Evolutionary conservation across 2,797 vertebrate species (phyloP).

Genomic region (Crenuchus spilurus): DNA sequence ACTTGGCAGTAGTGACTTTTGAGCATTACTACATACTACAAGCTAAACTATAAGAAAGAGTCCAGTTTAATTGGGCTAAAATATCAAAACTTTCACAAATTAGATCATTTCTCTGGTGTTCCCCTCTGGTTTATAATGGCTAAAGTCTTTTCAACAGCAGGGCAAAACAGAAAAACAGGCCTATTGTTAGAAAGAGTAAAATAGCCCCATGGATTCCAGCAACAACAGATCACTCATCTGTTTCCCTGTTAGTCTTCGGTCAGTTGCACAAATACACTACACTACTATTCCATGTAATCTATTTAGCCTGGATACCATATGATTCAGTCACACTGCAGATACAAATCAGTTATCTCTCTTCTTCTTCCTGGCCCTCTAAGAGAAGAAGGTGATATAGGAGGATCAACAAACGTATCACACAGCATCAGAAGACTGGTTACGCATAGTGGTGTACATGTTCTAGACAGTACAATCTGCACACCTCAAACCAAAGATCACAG

Average conservation of each 20-base stretch:
- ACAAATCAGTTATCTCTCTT: conserved; percentile 10
- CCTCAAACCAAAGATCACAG: conserved; percentile 8
- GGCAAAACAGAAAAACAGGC: not conserved
- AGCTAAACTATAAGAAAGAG: not conserved
- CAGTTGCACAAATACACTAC: not conserved
- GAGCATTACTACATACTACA: not conserved
- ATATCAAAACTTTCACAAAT: conserved; percentile 12
- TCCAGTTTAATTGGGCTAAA: not conserved
- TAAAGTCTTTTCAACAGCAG: conserved; percentile 20
- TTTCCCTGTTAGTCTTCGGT: not conserved
- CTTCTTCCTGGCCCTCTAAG: not conserved
- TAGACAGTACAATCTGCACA: not conserved
- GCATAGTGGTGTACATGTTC: not conserved
- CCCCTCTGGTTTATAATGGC: not conserved
- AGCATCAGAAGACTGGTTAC: not conserved
- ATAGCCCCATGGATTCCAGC: conserved; percentile 8
- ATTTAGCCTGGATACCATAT: not conserved
- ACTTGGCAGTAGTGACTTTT: not conserved
- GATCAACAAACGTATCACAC: not conserved
- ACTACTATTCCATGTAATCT: not conserved
- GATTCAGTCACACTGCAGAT: conserved; percentile 11
- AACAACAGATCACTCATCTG: conserved; percentile 13
- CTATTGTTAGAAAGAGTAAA: conserved; percentile 16
- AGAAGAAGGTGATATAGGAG: not conserved
- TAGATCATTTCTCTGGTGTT: not conserved